Base-by-base conservation (phyloP, 2,113 vertebrate species). In the Mystacornis crossleyi region DNA sequence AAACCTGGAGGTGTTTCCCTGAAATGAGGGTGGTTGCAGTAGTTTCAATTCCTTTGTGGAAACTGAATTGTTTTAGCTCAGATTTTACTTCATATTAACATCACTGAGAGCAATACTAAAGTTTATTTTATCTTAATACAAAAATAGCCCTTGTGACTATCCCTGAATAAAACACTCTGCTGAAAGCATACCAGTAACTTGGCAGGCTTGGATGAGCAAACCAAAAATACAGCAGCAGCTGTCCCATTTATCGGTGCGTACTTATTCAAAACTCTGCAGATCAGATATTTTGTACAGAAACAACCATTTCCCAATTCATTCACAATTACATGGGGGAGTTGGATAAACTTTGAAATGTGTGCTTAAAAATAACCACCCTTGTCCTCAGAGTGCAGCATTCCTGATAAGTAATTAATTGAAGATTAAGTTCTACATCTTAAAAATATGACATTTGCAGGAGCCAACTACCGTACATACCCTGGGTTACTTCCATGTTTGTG, bases 171-270 rank as follows among this genome's bases (percentile, higher is more conserved):
- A 91, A 42, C 9, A 26, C n/a, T 81, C 14, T 70, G 33, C 33
- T 79, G 36, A 93, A 92, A 81, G 19, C 14, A 42, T 18, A 86
- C 28, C 21, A 74, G 47, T 47, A 89, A 51, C 75, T 75, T 1
- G 0, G 8, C 28, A 87, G 40, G n/a, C 50, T 79, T 86, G 23
- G 84, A 71, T 82, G 13, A 82, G 36, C 50, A 90, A 79, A 40
- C 55, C 69, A 87, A 79, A 89, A 96, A 88, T 77, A 73, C 18
- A 57, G 38, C 51, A 83, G 72, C 79, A 96, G 85, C 82, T 96
- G 85, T 90, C 85, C 62, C 4, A 16, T 72, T 96, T 51, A 95
- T 94, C 36, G 66, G 18, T 6, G 5, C 73, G 42, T 58, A 38
- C 34, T 79, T 93, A 54, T 36, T 80, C 50, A 82, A 65, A 82